A percentile compares a stretch with the other conserved stretches of the same genome.
These are phyloP conservation scores for Muscicapa comitata DNA, from an alignment of 2,797 vertebrate species.

Conservation along the genomic window DNA sequence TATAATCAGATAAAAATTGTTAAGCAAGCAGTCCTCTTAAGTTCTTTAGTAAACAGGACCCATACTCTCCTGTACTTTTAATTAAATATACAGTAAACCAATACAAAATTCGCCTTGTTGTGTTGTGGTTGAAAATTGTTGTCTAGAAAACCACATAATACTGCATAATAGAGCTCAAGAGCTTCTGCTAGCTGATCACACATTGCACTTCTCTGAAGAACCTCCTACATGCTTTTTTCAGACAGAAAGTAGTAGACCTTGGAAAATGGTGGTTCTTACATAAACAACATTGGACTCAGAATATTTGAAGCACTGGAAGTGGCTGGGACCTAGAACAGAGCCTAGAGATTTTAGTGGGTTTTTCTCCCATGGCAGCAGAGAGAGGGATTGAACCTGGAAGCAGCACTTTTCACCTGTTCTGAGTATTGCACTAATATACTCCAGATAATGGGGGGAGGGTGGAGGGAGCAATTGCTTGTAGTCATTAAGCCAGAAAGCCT, in stretches of 20 bases:
- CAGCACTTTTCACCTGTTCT: constrained; percentile 58
- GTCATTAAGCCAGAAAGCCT: constrained; percentile 63
- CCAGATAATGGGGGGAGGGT: constrained; percentile 20
- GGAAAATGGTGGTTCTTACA: neutral
- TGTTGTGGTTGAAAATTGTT: neutral
- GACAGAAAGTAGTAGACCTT: neutral
- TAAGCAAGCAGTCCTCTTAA: neutral
- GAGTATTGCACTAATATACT: constrained; percentile 39
- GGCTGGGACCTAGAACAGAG: neutral
- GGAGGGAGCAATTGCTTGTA: constrained; percentile 66
- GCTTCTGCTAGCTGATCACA: neutral
- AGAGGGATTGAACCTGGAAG: constrained; percentile 23
- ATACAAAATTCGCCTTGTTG: neutral
- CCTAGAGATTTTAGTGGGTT: neutral
- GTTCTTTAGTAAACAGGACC: neutral
- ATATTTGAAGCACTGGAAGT: neutral
- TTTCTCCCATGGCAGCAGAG: neutral
- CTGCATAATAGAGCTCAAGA: neutral
- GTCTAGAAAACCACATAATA: neutral
- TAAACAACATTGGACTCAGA: neutral
- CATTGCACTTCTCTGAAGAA: neutral
- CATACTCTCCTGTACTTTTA: neutral
- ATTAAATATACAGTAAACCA: neutral
- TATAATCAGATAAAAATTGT: neutral
- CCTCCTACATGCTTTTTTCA: neutral